A percentile compares a stretch with the other conserved stretches of the same genome.
These are phyloP conservation scores for Stegodyphus dumicola DNA, from an alignment of 1,140 invertebrate genomes.

Conservation along the genomic window DNA sequence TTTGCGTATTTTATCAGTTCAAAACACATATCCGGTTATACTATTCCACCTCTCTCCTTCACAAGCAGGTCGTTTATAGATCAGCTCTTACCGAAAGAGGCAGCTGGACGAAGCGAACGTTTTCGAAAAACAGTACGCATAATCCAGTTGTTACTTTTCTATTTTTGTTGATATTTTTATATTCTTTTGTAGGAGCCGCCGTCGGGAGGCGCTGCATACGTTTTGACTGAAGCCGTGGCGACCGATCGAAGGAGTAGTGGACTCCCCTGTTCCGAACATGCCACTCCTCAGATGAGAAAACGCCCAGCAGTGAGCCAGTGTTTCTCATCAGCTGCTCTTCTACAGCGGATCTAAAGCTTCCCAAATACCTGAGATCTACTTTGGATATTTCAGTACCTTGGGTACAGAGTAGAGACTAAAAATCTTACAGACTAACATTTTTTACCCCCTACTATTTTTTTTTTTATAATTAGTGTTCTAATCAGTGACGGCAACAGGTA, in stretches of 20 bases:
- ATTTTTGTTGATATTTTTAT: background rate
- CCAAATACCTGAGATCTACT: background rate
- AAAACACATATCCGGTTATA: too few species aligned
- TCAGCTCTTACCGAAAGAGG: too few species aligned
- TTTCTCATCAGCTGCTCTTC: background rate
- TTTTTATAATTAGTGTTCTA: background rate
- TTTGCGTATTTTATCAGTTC: too few species aligned
- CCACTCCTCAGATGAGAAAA: conserved; percentile 46
- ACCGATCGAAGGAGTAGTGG: conserved; percentile 10
- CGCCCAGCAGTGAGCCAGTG: conserved; percentile 26
- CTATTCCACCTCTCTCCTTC: too few species aligned
- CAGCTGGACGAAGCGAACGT: too few species aligned
- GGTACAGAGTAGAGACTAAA: background rate
- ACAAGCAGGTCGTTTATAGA: too few species aligned
- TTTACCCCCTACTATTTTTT: background rate
- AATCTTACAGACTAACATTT: conserved; percentile 5
- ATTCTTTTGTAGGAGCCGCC: conserved; percentile 7
- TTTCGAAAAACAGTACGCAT: too few species aligned
- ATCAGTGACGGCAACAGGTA: conserved; percentile 30
- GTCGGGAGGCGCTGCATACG: conserved; percentile 27
- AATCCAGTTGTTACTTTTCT: too few species aligned
- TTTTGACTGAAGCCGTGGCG: background rate
- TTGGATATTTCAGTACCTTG: background rate
- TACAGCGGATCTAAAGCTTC: background rate
- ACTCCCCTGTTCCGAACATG: background rate